These are phyloP conservation scores for Fistularia commersonii DNA, from an alignment of 2,797 vertebrate species.

Conservation along the genomic window DNA sequence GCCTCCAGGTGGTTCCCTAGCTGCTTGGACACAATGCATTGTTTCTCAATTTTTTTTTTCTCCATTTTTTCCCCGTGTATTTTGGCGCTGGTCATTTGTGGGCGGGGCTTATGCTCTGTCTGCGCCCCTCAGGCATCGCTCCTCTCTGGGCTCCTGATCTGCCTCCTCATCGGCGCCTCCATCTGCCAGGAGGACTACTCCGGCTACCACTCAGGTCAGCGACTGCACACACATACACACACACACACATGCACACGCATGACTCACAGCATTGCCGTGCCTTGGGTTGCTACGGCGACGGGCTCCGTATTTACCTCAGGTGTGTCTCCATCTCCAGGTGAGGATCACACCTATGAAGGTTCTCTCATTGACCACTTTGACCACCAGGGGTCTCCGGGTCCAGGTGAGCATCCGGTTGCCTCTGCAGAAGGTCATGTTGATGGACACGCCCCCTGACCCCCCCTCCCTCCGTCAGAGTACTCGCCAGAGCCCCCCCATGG, in stretches of 20 bases:
- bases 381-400: slow-evolving; percentile 43
- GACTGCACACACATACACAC: background rate
- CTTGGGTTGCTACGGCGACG: too few species aligned
- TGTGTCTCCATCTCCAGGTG: slow-evolving; percentile 52
- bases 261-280: background rate
- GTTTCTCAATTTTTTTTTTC: too few species aligned
- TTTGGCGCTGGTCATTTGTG: too few species aligned
- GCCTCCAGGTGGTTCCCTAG: too few species aligned
- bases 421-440: background rate
- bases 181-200: slow-evolving; percentile 69
- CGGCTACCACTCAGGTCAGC: slow-evolving; percentile 67
- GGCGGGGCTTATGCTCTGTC: background rate
- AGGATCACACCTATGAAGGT: slow-evolving; percentile 64
- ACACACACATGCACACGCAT: too few species aligned
- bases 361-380: slow-evolving; percentile 58
- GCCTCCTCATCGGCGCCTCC: slow-evolving; percentile 48
- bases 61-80: too few species aligned
- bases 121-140: slow-evolving; percentile 45
- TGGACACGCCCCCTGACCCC: background rate
- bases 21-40: too few species aligned
- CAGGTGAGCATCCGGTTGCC: slow-evolving; percentile 52
- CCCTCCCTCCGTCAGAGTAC: slow-evolving; percentile 34
- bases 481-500: slow-evolving; percentile 50
- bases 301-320: background rate
- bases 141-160: slow-evolving; percentile 43